Evolutionary conservation across 2,888 invertebrate genomes (phyloP).

Genomic region (Furcula furcula): DNA sequence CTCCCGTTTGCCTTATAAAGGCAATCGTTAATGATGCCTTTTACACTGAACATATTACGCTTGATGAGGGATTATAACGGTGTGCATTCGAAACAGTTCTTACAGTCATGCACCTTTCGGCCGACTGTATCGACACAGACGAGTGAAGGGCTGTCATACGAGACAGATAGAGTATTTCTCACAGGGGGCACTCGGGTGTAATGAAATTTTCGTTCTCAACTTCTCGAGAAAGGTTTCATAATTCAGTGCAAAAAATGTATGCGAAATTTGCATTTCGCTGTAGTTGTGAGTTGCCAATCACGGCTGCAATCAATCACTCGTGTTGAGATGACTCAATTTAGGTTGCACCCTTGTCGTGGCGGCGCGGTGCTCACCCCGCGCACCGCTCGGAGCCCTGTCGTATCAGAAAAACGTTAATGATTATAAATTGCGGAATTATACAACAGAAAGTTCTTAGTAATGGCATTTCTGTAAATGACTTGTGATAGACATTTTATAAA

Average conservation of each 20-base stretch:
- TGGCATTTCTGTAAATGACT: constrained; percentile 47
- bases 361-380: constrained; percentile 17
- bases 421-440: constrained; percentile 75
- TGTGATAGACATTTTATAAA: constrained; percentile 29
- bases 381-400: constrained; percentile 40
- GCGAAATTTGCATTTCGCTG: constrained; percentile 60
- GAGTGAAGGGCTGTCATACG: constrained; percentile 76
- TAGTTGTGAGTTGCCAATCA: constrained; percentile 68
- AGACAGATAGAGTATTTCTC: constrained; percentile 63
- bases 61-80: constrained; percentile 77
- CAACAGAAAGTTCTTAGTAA: constrained; percentile 52
- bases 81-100: constrained; percentile 52
- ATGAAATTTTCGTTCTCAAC: constrained; percentile 55
- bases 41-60: constrained; percentile 70
- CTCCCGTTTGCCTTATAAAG: constrained; percentile 78
- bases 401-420: constrained; percentile 66
- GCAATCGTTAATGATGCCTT: constrained; percentile 78
- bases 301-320: constrained; percentile 67
- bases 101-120: constrained; percentile 50
- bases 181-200: constrained; percentile 60
- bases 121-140: constrained; percentile 39
- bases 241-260: constrained; percentile 44
- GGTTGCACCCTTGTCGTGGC: constrained; percentile 54
- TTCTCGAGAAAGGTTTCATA: constrained; percentile 43
- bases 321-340: constrained; percentile 74